These are phyloP conservation scores for Epizoanthus scotinus DNA, from an alignment of 92 coral and sea anemone species.

Conservation along the genomic window DNA sequence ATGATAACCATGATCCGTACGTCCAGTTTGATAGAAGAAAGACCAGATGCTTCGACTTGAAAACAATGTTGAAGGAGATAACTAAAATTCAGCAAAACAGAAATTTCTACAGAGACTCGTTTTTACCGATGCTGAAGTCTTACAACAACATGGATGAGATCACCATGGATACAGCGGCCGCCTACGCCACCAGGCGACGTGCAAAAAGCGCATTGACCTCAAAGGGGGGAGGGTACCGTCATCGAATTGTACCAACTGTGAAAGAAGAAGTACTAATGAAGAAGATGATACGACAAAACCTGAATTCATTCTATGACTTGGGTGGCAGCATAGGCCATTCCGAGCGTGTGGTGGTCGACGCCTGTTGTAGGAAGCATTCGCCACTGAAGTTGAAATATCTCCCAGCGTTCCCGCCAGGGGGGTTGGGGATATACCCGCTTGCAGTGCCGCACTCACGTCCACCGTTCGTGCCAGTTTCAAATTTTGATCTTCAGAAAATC, in stretches of 20 bases:
- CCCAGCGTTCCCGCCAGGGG: constrained; percentile 39
- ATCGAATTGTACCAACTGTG: constrained; percentile 39
- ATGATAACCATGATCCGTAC: constrained; percentile 2
- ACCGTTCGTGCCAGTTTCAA: constrained; percentile 54
- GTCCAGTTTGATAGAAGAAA: constrained; percentile 46
- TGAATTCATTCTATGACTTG: constrained; percentile 46
- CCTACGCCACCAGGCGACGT: constrained; percentile 34
- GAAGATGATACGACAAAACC: constrained; percentile 37
- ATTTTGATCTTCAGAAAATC: constrained; percentile 46
- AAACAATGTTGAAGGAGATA: constrained; percentile 46
- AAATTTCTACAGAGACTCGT: constrained; percentile 17
- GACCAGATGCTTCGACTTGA: constrained; percentile 46
- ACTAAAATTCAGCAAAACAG: constrained; percentile 39
- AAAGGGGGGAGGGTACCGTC: constrained; percentile 55
- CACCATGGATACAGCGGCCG: constrained; percentile 50
- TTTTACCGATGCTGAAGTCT: constrained; percentile 42
- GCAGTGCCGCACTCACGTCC: constrained; percentile 50
- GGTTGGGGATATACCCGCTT: constrained; percentile 42
- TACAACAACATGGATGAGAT: constrained; percentile 41
- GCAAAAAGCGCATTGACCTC: constrained; percentile 20
- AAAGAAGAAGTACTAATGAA: constrained; percentile 53
- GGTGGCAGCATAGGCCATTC: constrained; percentile 46
- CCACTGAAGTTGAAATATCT: constrained; percentile 41
- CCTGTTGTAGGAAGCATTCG: constrained; percentile 40
- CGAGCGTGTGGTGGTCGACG: constrained; percentile 51